A percentile compares a stretch with the other conserved stretches of the same genome.
Evolutionary conservation across 1,140 invertebrate species (phyloP).

Genomic region (Dreissena polymorpha): DNA sequence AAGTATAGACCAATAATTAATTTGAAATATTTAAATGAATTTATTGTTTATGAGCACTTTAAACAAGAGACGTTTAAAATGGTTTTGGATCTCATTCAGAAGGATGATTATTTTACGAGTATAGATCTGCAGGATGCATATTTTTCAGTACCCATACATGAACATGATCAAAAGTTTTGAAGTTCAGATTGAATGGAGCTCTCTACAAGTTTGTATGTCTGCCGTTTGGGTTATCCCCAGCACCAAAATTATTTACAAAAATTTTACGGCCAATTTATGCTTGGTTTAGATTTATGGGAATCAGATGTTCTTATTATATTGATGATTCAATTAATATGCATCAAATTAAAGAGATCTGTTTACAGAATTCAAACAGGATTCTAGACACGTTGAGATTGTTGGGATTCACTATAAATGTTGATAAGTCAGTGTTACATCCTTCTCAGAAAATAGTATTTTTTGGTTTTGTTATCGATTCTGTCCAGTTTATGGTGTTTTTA

Average conservation of each 20-base stretch:
- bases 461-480: too few relatives aligned
- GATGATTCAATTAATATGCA: slow-evolving; percentile 15
- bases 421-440: neutral
- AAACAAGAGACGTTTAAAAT: slow-evolving; percentile 33
- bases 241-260: slow-evolving; percentile 31
- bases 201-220: neutral
- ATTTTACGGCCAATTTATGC: slow-evolving; percentile 14
- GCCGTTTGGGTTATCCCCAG: slow-evolving; percentile 26
- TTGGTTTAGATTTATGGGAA: slow-evolving; percentile 4
- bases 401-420: slow-evolving; percentile 24
- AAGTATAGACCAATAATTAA: slow-evolving; percentile 50
- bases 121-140: slow-evolving; percentile 16
- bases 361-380: slow-evolving; percentile 4
- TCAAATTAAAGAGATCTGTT: slow-evolving; percentile 4
- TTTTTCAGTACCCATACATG: slow-evolving; percentile 36
- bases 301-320: slow-evolving; percentile 29
- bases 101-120: slow-evolving; percentile 38
- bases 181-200: slow-evolving; percentile 7
- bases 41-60: slow-evolving; percentile 54
- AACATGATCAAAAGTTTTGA: slow-evolving; percentile 9
- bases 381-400: neutral
- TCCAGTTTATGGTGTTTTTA: neutral
- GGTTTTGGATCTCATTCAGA: slow-evolving; percentile 38
- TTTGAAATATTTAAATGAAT: slow-evolving; percentile 52
- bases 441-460: slow-evolving; percentile 18